Conservation (phyloP, 2,888 invertebrate genomes). For the Drosophila leonis region DNA sequence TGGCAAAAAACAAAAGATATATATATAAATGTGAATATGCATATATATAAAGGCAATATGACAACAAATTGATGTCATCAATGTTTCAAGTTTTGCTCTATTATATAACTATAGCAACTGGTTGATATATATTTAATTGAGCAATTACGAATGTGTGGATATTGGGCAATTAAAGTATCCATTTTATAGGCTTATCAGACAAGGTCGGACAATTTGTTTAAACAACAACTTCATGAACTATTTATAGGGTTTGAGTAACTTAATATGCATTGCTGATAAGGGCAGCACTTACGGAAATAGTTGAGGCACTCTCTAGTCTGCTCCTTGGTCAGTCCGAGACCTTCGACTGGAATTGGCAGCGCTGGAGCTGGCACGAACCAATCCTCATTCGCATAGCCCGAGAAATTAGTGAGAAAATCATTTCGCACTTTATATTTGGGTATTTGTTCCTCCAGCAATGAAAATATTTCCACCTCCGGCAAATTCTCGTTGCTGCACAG, state of each 20-base stretch:
- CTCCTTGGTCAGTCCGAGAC: conserved; percentile 94
- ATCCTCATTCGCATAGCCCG: conserved; percentile 90
- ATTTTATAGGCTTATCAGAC: conserved; percentile 13
- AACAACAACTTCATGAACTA: conserved; percentile 1
- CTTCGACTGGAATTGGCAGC: conserved; percentile 90
- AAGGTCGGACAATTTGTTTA: neutral
- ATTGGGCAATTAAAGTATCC: neutral
- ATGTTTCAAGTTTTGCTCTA: conserved; percentile 11
- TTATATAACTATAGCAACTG: conserved; percentile 39
- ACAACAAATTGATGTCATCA: conserved; percentile 16
- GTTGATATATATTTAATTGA: conserved; percentile 26
- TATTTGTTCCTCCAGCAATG: conserved; percentile 97
- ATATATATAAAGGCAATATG: neutral
- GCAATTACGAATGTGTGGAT: conserved; percentile 24
- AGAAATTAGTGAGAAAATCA: conserved; percentile 96
- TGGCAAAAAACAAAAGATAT: conserved; percentile 13
- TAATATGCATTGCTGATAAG: neutral
- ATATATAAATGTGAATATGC: neutral
- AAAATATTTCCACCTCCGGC: conserved; percentile 98
- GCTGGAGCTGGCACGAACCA: conserved; percentile 97
- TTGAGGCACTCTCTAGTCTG: conserved; percentile 98
- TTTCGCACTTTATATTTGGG: conserved; percentile 97
- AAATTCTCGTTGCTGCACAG: conserved; percentile 96
- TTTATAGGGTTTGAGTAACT: conserved; percentile 8
- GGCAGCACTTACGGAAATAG: conserved; percentile 96